Conservation (phyloP, 2,888 invertebrate species). For the Oxycera nigricornis region DNA sequence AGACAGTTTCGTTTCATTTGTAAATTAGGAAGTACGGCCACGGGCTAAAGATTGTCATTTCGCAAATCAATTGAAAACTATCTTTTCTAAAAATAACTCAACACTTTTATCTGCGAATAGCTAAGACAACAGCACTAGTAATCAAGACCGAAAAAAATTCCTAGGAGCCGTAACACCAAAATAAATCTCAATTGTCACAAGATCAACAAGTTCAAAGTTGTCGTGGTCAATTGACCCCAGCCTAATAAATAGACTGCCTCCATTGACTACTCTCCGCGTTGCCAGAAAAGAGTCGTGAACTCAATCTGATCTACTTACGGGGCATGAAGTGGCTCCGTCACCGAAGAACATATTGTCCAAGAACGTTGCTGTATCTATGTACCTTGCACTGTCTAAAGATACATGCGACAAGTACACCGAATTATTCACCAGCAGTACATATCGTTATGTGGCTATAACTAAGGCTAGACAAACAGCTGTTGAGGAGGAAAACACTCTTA, state of each 20-base stretch:
- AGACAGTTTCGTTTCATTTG: too few species aligned
- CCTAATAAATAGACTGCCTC: conserved; percentile 36
- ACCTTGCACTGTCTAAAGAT: not conserved
- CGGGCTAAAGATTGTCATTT: too few species aligned
- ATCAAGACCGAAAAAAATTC: too few species aligned
- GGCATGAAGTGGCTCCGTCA: not conserved
- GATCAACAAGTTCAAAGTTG: conserved; percentile 63
- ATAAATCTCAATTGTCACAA: conserved; percentile 63
- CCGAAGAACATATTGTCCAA: not conserved
- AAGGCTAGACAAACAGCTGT: conserved; percentile 33
- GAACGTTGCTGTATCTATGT: not conserved
- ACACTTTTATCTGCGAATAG: too few species aligned
- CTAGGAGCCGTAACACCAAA: conserved; percentile 44
- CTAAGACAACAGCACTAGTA: too few species aligned
- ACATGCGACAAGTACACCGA: too few species aligned
- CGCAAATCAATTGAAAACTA: too few species aligned
- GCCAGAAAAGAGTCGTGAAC: conserved; percentile 30
- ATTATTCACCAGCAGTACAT: too few species aligned
- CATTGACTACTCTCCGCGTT: conserved; percentile 22
- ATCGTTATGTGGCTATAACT: not conserved
- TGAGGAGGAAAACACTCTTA: conserved; percentile 7
- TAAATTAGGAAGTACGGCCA: too few species aligned
- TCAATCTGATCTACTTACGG: conserved; percentile 35
- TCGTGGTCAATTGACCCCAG: conserved; percentile 61
- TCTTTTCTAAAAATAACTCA: too few species aligned